Base-by-base conservation (phyloP, 2,888 invertebrate genomes). In the Mactromeris polynyma region DNA sequence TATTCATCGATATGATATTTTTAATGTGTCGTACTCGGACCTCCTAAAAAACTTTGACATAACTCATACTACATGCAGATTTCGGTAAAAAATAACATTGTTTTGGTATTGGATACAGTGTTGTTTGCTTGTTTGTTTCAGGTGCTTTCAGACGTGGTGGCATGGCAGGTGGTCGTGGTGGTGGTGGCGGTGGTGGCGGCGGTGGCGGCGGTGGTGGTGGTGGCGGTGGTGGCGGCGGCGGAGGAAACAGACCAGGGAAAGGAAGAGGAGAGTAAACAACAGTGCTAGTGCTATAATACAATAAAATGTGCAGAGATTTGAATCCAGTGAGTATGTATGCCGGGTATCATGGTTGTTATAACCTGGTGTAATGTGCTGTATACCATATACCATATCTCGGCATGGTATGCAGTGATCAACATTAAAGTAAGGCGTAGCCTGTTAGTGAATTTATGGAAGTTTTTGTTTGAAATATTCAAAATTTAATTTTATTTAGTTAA, bases 71-170 rank as follows among this genome's bases (percentile, higher is more conserved):
- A n/a, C n/a, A n/a, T n/a, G n/a, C n/a, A n/a, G n/a, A n/a, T n/a
- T n/a, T n/a, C n/a, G n/a, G n/a, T n/a, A n/a, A n/a, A n/a, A n/a
- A n/a, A n/a, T n/a, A n/a, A n/a, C n/a, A n/a, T n/a, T n/a, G n/a
- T n/a, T n/a, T n/a, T n/a, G n/a, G n/a, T n/a, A 46, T 7, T 46
- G 9, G 58, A 64, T 64, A 26, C 26, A 64, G 58, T n/a, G 26
- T 26, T 64, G n/a, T n/a, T n/a, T 26, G 7, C 11, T 88, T 17
- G 78, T 51, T 73, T 42, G 40, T 94, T 94, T 64, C 93, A 94
- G 95, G 96, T 86, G 98, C 98, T 58, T 97, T 98, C 97, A 96
- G 95, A n/a, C 90, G 94, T 81, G 93, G 93, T 40, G 94, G 95
- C 36, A 91, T 94, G 54, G 93, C 94, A n/a, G n/a, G n/a, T 78